Evolutionary conservation across 2,113 vertebrate species (phyloP), one percentile per base, ranked within the genome.

Genomic region (Melanotaenia duboulayi): DNA sequence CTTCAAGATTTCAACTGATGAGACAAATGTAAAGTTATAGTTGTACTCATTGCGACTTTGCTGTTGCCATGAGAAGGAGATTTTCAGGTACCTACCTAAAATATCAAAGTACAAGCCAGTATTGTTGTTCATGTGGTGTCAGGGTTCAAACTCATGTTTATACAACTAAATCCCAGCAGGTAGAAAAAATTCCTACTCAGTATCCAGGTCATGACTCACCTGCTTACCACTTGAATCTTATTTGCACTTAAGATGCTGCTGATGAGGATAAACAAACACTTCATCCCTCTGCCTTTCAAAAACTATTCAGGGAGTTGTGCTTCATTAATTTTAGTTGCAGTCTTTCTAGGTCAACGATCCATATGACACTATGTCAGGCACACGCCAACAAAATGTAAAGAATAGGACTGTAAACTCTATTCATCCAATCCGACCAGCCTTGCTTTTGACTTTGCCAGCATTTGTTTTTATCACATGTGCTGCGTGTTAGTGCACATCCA

Each of bases 401-500:
- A 58, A 46, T 65, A 10, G 2, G 20, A 60, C 8, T 24, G 8
- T 52, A 55, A 71, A 56, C 58, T 57, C 39, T 23, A 69, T 65
- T 85, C 56, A 73, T 24, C 65, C 23, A 7, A n/a, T 50, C 17
- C 11, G 40, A 24, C 61, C 61, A 60, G 48, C 68, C 8, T 49
- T 22, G 19, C 20, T 55, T 73, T 67, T 55, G 28, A 76, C 42
- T 71, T 63, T 57, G 42, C 66, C 9, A 11, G 23, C 11, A 5
- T 49, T 70, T 49, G 74, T 68, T 81, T 71, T 51, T 70, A 35
- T 72, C 80, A 66, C 76, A 83, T 85, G 85, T 78, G 74, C 84
- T 46, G 52, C 17, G 73, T 76, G 78, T 83, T 75, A 59, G 52
- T 65, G 72, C 85, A 89, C 74, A 76, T 82, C 80, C 83, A 57